These are phyloP conservation scores for Aphelocoma californica DNA, from an alignment of 2,797 vertebrate species.

Conservation along the genomic window DNA sequence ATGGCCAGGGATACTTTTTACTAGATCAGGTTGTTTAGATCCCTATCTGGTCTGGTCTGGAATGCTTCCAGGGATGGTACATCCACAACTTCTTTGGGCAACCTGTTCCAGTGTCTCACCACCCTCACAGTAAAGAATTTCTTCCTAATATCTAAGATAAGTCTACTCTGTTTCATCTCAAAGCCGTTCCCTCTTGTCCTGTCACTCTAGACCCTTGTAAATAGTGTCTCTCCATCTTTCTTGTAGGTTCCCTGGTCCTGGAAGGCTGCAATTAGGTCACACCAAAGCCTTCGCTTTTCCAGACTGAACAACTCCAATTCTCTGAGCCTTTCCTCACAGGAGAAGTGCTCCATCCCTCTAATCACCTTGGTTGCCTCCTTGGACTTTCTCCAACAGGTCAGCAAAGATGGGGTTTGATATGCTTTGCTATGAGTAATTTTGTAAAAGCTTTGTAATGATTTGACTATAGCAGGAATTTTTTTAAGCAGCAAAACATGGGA, in stretches of 20 bases:
- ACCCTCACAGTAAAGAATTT: background rate
- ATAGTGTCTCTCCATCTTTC: background rate
- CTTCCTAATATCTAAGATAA: background rate
- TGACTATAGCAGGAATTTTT: background rate
- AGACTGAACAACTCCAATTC: rapidly evolving
- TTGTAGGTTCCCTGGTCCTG: background rate
- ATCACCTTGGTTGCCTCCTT: background rate
- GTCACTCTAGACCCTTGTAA: background rate
- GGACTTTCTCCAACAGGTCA: background rate
- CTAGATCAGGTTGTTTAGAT: background rate
- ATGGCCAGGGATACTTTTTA: background rate
- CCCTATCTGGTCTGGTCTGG: background rate
- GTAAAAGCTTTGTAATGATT: background rate
- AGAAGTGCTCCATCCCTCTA: background rate
- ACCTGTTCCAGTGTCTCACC: background rate
- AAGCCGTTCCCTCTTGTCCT: background rate
- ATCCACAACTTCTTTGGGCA: background rate
- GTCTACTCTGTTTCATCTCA: background rate
- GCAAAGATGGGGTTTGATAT: background rate
- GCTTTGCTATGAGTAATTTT: background rate
- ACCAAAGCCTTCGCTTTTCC: background rate
- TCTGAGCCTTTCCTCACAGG: background rate
- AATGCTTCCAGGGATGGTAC: background rate
- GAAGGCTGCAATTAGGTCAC: background rate
- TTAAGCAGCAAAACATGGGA: background rate